Evolutionary conservation across 1,140 invertebrate species (phyloP).

Genomic region (Drosophila pandora): DNA sequence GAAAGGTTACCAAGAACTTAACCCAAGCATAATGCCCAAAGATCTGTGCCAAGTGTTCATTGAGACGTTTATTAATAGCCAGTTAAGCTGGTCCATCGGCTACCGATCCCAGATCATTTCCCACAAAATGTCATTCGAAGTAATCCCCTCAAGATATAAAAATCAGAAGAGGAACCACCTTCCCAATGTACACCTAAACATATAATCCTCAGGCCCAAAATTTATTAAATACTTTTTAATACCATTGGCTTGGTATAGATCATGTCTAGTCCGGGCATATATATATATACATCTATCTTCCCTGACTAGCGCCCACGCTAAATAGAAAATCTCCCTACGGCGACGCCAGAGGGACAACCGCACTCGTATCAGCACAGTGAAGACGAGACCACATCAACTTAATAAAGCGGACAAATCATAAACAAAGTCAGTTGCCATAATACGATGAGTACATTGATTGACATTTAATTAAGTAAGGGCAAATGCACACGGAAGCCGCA

Average conservation of each 20-base stretch:
- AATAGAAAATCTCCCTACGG: constrained; percentile 43
- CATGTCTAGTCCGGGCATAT: constrained; percentile 29
- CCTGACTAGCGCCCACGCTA: constrained; percentile 61
- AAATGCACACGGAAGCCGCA: constrained; percentile 77
- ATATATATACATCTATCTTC: constrained; percentile 44
- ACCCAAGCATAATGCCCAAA: constrained; percentile 27
- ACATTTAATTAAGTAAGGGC: constrained; percentile 80
- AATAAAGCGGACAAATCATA: constrained; percentile 77
- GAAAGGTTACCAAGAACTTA: constrained; percentile 61
- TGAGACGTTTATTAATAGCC: constrained; percentile 67
- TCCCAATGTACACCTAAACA: constrained; percentile 43
- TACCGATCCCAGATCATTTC: constrained; percentile 62
- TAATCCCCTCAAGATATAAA: constrained; percentile 42
- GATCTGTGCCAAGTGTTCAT: constrained; percentile 53
- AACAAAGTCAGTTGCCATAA: constrained; percentile 53
- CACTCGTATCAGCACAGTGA: constrained; percentile 20
- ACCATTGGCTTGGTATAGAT: constrained; percentile 45
- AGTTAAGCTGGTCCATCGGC: constrained; percentile 35
- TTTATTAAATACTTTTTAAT: constrained; percentile 81
- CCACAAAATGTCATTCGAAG: constrained; percentile 64
- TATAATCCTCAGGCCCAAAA: constrained; percentile 65
- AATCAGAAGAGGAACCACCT: constrained; percentile 37
- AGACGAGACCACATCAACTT: constrained; percentile 59
- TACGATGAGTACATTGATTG: constrained; percentile 62
- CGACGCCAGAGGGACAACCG: constrained; percentile 37